Evolutionary conservation across 2,113 vertebrate genomes (phyloP).

Genomic region (Rhipidura dahli): DNA sequence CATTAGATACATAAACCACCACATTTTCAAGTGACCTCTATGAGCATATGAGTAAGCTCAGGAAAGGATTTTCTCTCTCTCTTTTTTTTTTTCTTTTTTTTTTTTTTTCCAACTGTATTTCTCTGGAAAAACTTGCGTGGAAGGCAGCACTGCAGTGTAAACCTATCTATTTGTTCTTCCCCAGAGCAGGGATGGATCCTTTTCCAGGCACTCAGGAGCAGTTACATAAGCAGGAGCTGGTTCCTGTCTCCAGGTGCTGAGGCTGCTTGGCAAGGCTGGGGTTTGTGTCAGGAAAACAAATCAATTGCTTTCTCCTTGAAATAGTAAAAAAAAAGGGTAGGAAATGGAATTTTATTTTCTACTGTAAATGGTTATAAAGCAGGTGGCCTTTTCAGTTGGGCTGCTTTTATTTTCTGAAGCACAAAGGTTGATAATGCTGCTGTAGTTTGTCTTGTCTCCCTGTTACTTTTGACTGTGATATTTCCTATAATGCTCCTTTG

Average conservation of each 20-base stretch:
- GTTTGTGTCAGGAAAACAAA: not conserved
- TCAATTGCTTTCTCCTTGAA: not conserved
- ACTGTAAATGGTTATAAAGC: not conserved
- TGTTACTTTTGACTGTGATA: not conserved
- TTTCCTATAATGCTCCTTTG: not conserved
- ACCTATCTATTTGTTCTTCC: not conserved
- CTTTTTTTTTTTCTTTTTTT: not conserved
- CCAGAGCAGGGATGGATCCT: not conserved
- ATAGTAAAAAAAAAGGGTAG: not conserved
- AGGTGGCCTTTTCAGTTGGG: not conserved
- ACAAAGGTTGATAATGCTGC: not conserved
- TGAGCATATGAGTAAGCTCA: not conserved
- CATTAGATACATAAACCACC: not conserved
- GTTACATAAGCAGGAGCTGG: not conserved
- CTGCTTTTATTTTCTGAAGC: not conserved
- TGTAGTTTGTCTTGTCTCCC: not conserved
- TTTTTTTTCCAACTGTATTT: not conserved
- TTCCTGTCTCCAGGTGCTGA: not conserved
- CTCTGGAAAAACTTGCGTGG: constrained; percentile 1
- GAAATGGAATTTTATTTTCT: not conserved
- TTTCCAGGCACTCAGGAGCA: not conserved
- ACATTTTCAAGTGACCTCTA: not conserved
- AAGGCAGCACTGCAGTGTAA: not conserved
- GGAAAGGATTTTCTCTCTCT: not conserved
- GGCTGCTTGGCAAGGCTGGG: not conserved